Evolutionary conservation across 2,113 vertebrate genomes (phyloP).

Genomic region (Chloebia gouldiae): DNA sequence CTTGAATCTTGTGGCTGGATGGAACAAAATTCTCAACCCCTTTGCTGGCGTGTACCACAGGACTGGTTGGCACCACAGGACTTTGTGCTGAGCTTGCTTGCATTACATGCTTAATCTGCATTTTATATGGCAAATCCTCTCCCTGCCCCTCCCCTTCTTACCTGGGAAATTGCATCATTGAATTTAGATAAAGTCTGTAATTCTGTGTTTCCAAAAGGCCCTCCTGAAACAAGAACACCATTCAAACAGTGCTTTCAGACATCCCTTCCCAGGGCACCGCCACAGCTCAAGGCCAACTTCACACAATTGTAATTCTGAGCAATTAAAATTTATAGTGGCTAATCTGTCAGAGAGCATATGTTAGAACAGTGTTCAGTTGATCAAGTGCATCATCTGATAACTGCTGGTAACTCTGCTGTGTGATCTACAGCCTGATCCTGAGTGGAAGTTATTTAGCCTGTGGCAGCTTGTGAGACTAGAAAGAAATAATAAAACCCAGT

Average conservation of each 20-base stretch:
- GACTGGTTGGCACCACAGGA: fast-evolving
- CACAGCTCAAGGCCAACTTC: not conserved
- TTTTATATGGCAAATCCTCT: not conserved
- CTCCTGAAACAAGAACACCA: fast-evolving
- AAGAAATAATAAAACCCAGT: not conserved
- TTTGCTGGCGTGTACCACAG: not conserved
- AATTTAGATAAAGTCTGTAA: not conserved
- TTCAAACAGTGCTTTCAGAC: not conserved
- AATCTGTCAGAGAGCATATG: not conserved
- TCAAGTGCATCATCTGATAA: not conserved
- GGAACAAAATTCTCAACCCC: not conserved
- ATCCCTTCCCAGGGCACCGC: not conserved
- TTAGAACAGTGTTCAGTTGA: not conserved
- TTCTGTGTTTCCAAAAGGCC: not conserved
- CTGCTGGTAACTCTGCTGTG: not conserved
- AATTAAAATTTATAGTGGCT: not conserved
- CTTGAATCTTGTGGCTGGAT: not conserved
- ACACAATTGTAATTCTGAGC: not conserved
- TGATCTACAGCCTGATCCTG: not conserved
- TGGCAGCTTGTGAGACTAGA: not conserved
- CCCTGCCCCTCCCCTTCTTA: not conserved
- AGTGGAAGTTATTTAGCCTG: not conserved
- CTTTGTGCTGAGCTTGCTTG: not conserved
- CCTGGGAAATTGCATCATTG: not conserved
- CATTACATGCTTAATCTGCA: not conserved